phyloP scores from a whole-genome alignment of 2,797 vertebrate genomes.

The Malacoctenus gilli region DNA sequence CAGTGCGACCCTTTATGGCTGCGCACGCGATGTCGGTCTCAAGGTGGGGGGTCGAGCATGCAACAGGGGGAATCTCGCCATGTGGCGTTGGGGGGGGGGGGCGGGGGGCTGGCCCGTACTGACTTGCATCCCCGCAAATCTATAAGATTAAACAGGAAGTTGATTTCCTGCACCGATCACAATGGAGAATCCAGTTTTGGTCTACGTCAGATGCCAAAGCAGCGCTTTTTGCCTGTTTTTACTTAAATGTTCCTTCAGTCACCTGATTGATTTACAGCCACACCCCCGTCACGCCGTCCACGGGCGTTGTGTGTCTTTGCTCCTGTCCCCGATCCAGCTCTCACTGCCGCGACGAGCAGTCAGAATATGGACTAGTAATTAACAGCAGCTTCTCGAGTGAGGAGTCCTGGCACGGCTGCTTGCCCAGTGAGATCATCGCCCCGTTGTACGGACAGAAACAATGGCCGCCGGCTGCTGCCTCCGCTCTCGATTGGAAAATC shows the following conservation, averaged over 20 bases:
- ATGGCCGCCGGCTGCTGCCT: constrained; percentile 61
- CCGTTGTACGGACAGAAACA: constrained; percentile 59
- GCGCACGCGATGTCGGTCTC: constrained; percentile 44
- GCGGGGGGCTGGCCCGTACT: background rate
- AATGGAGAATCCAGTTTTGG: constrained; percentile 16
- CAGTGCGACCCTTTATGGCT: constrained; percentile 40
- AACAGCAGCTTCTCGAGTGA: constrained; percentile 72
- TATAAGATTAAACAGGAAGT: constrained; percentile 48
- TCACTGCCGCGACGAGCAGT: constrained; percentile 64
- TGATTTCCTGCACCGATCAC: constrained; percentile 42
- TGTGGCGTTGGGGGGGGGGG: too few relatives aligned
- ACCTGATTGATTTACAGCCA: constrained; percentile 25
- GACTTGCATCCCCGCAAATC: constrained; percentile 27
- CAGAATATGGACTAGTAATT: constrained; percentile 77
- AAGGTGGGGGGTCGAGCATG: constrained; percentile 39
- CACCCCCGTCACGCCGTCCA: constrained; percentile 5
- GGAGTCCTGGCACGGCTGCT: constrained; percentile 45
- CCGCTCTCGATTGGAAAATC: constrained; percentile 66
- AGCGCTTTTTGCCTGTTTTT: constrained; percentile 49
- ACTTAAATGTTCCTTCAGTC: constrained; percentile 65
- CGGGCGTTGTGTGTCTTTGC: constrained; percentile 31
- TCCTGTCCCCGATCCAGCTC: constrained; percentile 35
- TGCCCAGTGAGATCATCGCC: constrained; percentile 67
- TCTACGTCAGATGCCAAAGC: constrained; percentile 31
- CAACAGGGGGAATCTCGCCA: constrained; percentile 32